Base-by-base conservation (phyloP, 2,797 vertebrate genomes). In the Siniperca scherzeri region DNA sequence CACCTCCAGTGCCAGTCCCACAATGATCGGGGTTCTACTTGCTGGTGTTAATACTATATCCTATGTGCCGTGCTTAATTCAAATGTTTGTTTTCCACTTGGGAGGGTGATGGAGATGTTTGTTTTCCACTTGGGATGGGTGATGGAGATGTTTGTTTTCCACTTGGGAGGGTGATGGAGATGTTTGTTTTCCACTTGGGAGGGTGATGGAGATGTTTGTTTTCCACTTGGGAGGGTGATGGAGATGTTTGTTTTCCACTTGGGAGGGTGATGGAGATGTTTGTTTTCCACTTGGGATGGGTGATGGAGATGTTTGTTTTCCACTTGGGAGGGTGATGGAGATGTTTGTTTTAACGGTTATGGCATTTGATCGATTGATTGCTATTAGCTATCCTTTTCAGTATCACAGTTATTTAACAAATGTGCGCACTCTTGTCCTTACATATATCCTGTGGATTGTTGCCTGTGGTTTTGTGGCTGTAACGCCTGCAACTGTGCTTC, bases 11-110 rank as follows among this genome's bases (percentile, higher is more conserved):
- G 9, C 46, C 38, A 60, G 60, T 76, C 85, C 88, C 52, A 87
- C 83, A n/a, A 86, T 91, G 75, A 81, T 89, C 7, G 42, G 77
- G 3, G 56, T 78, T 64, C 73, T 90, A 4, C 5, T 88, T 56
- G 65, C 40, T 16, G 73, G 86, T 30, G 36, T 19, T 48, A 70
- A 74, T 0, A 87, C 78, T n/a, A 46, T 87, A 61, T 60, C 77
- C 4, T 83, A 82, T 65, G 70, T 36, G 14, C 7, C 61, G 0
- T 88, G 86, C 19, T 21, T 68, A 2, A n/a, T 61, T 67, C 36
- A 78, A 11, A 83, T 85, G 80, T 78, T n/a, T 69, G 4, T 8
- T 59, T 64, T 69, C 33, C 27, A 83, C 5, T 2, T 59, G 10
- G 80, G 2, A 21, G 0, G 1, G 16, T 75, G 16, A 78, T 85